Conservation (phyloP, 2,888 invertebrate genomes). For the Sipunculus nudus region DNA sequence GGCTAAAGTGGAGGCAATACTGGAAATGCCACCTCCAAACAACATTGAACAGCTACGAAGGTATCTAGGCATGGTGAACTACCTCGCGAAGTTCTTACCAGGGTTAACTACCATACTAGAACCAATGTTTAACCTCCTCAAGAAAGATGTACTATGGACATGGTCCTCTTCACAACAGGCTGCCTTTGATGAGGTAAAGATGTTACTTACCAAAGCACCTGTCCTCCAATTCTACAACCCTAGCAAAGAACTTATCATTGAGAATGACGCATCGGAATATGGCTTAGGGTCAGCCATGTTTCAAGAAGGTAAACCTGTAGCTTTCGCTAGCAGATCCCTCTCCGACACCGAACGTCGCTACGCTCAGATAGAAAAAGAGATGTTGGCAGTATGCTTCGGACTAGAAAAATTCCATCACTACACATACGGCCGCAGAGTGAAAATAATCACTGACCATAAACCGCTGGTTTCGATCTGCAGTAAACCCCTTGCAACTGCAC, state of each 20-base stretch:
- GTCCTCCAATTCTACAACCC: conserved; percentile 33
- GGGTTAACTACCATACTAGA: conserved; percentile 18
- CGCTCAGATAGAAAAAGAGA: too few species aligned
- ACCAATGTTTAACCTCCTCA: conserved; percentile 28
- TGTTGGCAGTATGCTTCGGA: too few species aligned
- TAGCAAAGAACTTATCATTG: conserved; percentile 16
- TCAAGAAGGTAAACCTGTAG: too few species aligned
- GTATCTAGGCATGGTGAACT: conserved; percentile 35
- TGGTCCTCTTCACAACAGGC: conserved; percentile 36
- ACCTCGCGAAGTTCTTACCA: conserved; percentile 24
- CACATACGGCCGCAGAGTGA: too few species aligned
- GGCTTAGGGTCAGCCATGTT: too few species aligned
- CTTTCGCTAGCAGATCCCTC: too few species aligned
- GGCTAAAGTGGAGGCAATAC: conserved; percentile 31
- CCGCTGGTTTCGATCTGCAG: too few species aligned
- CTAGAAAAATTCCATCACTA: too few species aligned
- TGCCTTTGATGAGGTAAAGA: conserved; percentile 34
- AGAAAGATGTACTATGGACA: too few species aligned
- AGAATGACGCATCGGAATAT: conserved; percentile 40
- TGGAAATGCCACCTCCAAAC: conserved; percentile 28
- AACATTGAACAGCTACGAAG: conserved; percentile 28
- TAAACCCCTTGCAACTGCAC: too few species aligned
- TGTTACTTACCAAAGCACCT: conserved; percentile 25
- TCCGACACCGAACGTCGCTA: too few species aligned
- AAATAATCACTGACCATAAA: too few species aligned